Percentiles rank a stretch among this genome's conserved stretches.
These are phyloP conservation scores for Galaxea fascicularis DNA, from an alignment of 92 coral and sea anemone genomes.

Conservation along the genomic window DNA sequence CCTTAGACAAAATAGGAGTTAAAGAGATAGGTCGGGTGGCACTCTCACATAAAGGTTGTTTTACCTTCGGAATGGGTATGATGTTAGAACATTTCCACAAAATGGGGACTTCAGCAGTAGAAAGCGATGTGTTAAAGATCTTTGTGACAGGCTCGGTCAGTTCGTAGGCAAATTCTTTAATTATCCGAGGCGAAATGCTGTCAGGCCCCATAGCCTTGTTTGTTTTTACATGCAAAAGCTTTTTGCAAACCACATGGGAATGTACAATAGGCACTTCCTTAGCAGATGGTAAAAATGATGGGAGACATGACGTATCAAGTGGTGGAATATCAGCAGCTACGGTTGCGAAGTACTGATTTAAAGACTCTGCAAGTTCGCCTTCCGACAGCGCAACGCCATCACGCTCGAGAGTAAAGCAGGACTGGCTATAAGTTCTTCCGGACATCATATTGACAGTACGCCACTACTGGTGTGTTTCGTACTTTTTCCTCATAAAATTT, in stretches of 20 bases:
- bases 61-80: constrained; percentile 10
- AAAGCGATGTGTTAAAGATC: background rate
- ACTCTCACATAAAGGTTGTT: background rate
- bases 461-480: background rate
- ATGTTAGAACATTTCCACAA: background rate
- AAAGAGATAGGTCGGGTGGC: background rate
- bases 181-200: background rate
- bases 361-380: too few species aligned
- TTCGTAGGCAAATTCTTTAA: background rate
- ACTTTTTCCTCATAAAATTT: background rate
- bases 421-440: too few species aligned
- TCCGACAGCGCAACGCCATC: too few species aligned
- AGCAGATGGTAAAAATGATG: too few species aligned
- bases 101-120: background rate
- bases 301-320: background rate
- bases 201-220: background rate
- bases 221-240: too few species aligned
- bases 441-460: background rate
- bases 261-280: too few species aligned
- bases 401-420: too few species aligned
- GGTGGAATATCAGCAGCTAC: background rate
- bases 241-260: too few species aligned
- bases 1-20: too few species aligned
- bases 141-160: background rate
- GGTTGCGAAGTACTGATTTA: too few species aligned